Conservation (phyloP, 2,113 vertebrate species). For the Corvus moneduloides region DNA sequence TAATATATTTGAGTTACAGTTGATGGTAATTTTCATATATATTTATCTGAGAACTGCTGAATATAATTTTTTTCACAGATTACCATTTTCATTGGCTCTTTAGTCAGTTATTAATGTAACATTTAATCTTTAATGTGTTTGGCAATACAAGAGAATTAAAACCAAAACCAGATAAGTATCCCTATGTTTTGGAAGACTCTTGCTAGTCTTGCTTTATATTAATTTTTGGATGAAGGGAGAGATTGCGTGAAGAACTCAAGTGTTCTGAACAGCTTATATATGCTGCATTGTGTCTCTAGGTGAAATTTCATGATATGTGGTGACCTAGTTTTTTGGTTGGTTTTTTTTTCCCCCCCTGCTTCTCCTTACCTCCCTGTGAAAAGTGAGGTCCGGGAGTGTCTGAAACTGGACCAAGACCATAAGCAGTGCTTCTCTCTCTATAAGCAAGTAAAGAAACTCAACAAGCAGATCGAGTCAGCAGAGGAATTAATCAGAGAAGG, state of each 20-base stretch:
- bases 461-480: slow-evolving; percentile 89
- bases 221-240: not conserved
- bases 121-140: not conserved
- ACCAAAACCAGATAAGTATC: not conserved
- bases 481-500: slow-evolving; percentile 90
- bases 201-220: not conserved
- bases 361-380: not conserved
- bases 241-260: not conserved
- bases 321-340: not conserved
- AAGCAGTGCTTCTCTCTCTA: slow-evolving; percentile 95
- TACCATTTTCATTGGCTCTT: not conserved
- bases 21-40: not conserved
- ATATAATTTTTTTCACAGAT: not conserved
- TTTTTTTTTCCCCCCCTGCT: accelerated
- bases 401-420: slow-evolving; percentile 97
- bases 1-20: not conserved
- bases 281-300: not conserved
- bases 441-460: slow-evolving; percentile 97
- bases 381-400: slow-evolving; percentile 96
- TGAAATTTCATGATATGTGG: not conserved
- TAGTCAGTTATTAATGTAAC: not conserved
- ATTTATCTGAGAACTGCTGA: not conserved
- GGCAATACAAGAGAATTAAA: not conserved
- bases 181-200: not conserved
- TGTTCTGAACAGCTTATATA: not conserved